Evolutionary conservation across 2,113 vertebrate species (phyloP).

Genomic region (Saguinus midas): DNA sequence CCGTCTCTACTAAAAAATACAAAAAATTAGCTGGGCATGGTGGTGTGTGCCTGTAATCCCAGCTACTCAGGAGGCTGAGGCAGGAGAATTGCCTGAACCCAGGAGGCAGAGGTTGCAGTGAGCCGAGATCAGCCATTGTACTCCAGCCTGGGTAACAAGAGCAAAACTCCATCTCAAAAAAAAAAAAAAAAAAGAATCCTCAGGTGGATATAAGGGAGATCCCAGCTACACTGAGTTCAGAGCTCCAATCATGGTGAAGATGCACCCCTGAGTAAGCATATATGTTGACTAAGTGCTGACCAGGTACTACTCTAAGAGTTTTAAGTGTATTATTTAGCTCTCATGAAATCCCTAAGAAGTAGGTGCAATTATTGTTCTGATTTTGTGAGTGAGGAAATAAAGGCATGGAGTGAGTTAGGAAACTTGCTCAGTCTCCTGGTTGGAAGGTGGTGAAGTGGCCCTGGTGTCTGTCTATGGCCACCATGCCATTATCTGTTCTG

Average conservation of each 20-base stretch:
- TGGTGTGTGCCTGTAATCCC: too few species aligned
- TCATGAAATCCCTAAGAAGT: background rate
- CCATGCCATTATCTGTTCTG: too few species aligned
- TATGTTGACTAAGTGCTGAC: background rate
- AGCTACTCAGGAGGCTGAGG: too few species aligned
- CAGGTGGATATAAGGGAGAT: background rate
- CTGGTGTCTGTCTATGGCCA: background rate
- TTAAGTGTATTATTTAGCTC: too few species aligned
- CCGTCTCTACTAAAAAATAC: too few species aligned
- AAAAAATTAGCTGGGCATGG: too few species aligned
- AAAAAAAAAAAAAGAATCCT: background rate
- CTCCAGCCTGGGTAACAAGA: too few species aligned
- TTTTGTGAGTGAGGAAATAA: background rate
- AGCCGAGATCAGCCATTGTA: too few species aligned
- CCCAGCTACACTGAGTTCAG: background rate
- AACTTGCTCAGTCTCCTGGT: background rate
- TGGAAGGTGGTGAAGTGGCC: background rate
- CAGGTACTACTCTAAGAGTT: background rate
- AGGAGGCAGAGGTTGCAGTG: too few species aligned
- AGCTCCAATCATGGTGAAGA: fast-evolving
- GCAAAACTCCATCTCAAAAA: too few species aligned
- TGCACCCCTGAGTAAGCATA: too few species aligned
- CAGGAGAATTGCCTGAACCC: too few species aligned
- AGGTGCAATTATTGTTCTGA: background rate
- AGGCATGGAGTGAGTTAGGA: background rate